A percentile compares a stretch with the other conserved stretches of the same genome.
phyloP scores from a whole-genome alignment of 2,797 vertebrate species.

The Buphagus erythrorhynchus region DNA sequence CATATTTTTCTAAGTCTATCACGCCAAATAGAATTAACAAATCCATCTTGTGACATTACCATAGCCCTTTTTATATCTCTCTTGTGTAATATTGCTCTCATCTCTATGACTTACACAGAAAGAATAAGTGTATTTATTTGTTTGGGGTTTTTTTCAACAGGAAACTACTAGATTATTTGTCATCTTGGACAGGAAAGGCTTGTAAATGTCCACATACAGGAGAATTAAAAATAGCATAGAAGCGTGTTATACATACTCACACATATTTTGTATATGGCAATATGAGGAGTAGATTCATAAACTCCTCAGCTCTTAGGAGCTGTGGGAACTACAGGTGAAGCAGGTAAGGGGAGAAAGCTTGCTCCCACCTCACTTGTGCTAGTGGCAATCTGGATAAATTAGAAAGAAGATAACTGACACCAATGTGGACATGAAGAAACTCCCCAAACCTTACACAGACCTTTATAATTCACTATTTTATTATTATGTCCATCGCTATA shows the following conservation, averaged over 20 bases:
- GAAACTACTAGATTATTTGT: background rate
- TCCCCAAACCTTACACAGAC: background rate
- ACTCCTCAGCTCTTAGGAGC: background rate
- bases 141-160: background rate
- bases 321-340: background rate
- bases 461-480: background rate
- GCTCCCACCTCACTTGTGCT: background rate
- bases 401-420: background rate
- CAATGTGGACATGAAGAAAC: background rate
- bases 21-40: background rate
- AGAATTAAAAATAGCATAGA: background rate
- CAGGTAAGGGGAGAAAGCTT: background rate
- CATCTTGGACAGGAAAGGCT: background rate
- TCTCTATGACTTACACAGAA: background rate
- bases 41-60: background rate
- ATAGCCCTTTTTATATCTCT: background rate
- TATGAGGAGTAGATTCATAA: background rate
- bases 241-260: background rate
- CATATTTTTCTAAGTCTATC: background rate
- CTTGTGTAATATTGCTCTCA: background rate
- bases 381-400: background rate
- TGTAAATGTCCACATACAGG: background rate
- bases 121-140: background rate
- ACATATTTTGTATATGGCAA: background rate
- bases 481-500: background rate